Base-by-base conservation (phyloP, 53 echinoderm and acorn worm genomes). In the Luidia sarsii region DNA sequence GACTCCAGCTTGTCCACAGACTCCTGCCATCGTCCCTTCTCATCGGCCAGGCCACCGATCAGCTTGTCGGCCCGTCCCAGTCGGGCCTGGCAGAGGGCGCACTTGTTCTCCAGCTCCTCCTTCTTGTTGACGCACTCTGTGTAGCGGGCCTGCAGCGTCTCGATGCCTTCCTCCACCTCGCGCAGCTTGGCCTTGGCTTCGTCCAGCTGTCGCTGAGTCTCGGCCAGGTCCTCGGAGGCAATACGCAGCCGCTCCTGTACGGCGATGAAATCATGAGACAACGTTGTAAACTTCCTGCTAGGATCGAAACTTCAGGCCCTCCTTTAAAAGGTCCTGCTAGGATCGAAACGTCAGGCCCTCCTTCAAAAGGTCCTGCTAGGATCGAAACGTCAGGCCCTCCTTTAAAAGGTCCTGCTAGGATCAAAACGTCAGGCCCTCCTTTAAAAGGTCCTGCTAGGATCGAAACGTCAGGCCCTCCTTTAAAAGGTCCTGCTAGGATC, bases 1-100 rank as follows among this genome's bases (percentile, higher is more conserved):
- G 83, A 81, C 50, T 96, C 90, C 73, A 96, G 87, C 19, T 34
- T 64, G 54, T 93, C 85, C 11, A 96, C 97, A 13, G 97, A 96
- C 53, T 96, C 97, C 59, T 88, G 90, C 97, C 97, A 96, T 36
- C 97, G 83, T 25, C 90, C 97, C 64, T 96, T 96, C 74, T 96
- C 97, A 57, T 96, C 97, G 2, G 97, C 97, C 50, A 96, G 75
- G 29, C 97, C 97, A 62, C 97, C 93, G 45, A 96, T 96, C 66
- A 96, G 75, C 91, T 97, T 97, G 53, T 97, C 97, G 39, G 97
- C 97, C 57, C 97, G 82, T 28, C 79, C 86, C 24, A 97, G 91
- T 48, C 97, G 79, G 51, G 92, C 93, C 55, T 91, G 83, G 50
- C 97, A 97, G 24, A 93, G 88, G 19, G 91, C 91, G 64, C 90